Base-by-base conservation (phyloP, 2,888 invertebrate genomes). In the Cerastoderma edule region DNA sequence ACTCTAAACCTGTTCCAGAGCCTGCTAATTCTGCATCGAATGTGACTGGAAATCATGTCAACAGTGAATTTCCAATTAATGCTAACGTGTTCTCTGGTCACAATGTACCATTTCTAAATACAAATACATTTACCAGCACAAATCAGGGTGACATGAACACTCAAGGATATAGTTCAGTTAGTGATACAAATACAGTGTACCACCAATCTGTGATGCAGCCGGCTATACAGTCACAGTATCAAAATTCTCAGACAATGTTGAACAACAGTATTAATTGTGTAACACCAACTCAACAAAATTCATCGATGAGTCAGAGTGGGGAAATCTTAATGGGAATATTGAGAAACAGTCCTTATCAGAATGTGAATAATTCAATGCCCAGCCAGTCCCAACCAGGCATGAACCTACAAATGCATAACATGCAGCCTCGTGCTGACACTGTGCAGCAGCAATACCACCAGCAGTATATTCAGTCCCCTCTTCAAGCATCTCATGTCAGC, bases 321-420 rank as follows among this genome's bases (percentile, higher is more conserved):
- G 24, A 60, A 13, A 24, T 60, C 27, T 13, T 60, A 16, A 60
- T 60, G 60, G 39, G 22, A 60, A 39, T 60, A 39, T 22, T 39
- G 2, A 60, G 27, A 16, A 22, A 39, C 13, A 39, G 2, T 24
- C 22, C n/a, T 27, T 24, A 28, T 30, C 54, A 54, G 28, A 54
- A 54, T 32, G 32, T 28, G 28, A 57, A 33, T 33, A 57, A 8
- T 24, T 16, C 60, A 24, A 2, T 60, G 27, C 39, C 60, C 24
- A 19, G 35, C 2, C 16, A 39, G 10, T 24, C 60, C 10, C 19
- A 22, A 5, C n/a, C 30, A 33, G 10, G 19, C 24, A 19, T 57
- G 32, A 57, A 2, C 19, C 57, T 39, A 24, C 33, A n/a, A 4
- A 2, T 60, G 39, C 35, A 24, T 32, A 33, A n/a, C n/a, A 13